These are phyloP conservation scores for Platycheirus albimanus DNA, from an alignment of 2,888 invertebrate species.

Conservation along the genomic window DNA sequence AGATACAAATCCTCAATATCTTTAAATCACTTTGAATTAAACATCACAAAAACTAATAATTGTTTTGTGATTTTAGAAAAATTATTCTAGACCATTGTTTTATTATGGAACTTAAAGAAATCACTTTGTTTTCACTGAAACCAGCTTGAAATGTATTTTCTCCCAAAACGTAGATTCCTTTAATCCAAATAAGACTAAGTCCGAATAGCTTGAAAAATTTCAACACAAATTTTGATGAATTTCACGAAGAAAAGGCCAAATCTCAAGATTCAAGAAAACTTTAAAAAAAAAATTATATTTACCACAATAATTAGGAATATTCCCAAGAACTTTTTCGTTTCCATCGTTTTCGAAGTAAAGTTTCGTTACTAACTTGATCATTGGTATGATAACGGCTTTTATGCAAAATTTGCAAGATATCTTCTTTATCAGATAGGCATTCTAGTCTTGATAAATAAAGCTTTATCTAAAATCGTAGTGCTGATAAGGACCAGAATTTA, in stretches of 20 bases:
- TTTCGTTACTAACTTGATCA: slow-evolving; percentile 80
- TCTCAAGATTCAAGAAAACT: not conserved
- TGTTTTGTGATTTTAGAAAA: no score
- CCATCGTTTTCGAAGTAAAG: slow-evolving; percentile 81
- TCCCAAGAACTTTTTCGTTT: slow-evolving; percentile 80
- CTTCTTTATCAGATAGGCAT: slow-evolving; percentile 44
- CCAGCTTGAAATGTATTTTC: slow-evolving; percentile 27
- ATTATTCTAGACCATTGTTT: no score
- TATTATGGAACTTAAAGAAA: slow-evolving; percentile 3
- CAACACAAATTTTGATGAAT: not conserved
- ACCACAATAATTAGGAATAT: slow-evolving; percentile 80
- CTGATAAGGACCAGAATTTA: slow-evolving; percentile 65
- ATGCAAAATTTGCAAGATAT: slow-evolving; percentile 76
- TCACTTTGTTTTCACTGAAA: slow-evolving; percentile 23
- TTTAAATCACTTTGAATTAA: not conserved
- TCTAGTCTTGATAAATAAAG: slow-evolving; percentile 43
- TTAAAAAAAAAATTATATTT: slow-evolving; percentile 75
- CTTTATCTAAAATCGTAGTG: slow-evolving; percentile 40
- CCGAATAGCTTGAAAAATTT: slow-evolving; percentile 19
- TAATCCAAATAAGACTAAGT: slow-evolving; percentile 42
- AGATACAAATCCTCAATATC: not conserved
- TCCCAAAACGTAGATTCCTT: not conserved
- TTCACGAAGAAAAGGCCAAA: not conserved
- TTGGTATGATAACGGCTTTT: slow-evolving; percentile 76
- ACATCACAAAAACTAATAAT: not conserved